Evolutionary conservation across 2,113 vertebrate genomes (phyloP).

Genomic region (Setophaga kirtlandii): DNA sequence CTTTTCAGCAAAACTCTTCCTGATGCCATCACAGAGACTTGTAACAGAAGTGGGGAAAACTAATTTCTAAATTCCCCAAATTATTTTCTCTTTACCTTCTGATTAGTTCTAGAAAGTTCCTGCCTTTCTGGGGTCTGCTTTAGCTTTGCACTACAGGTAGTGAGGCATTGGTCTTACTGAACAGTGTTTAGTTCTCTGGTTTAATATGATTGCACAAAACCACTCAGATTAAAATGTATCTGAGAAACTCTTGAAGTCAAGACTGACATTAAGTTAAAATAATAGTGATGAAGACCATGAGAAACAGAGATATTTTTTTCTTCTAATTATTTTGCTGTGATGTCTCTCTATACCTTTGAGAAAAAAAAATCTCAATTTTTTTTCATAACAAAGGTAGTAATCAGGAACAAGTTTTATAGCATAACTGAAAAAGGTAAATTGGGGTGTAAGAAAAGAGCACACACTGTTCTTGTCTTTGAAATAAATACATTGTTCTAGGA

Average conservation of each 20-base stretch:
- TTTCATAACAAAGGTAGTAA: conserved; percentile 31
- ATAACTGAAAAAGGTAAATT: conserved; percentile 68
- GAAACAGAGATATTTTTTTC: not conserved
- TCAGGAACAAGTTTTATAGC: conserved; percentile 36
- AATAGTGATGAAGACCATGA: not conserved
- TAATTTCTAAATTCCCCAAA: not conserved
- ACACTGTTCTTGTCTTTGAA: conserved; percentile 61
- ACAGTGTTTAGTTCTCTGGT: not conserved
- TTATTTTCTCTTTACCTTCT: not conserved
- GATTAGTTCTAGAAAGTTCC: not conserved
- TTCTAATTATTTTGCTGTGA: conserved; percentile 22
- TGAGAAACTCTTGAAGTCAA: not conserved
- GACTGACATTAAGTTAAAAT: not conserved
- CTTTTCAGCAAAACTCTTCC: not conserved
- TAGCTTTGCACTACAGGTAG: not conserved
- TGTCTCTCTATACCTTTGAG: not conserved
- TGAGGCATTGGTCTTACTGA: too few species aligned
- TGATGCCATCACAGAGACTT: not conserved
- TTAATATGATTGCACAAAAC: not conserved
- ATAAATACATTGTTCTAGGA: conserved; percentile 69
- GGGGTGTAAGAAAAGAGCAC: conserved; percentile 43
- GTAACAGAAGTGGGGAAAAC: not conserved
- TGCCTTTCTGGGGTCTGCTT: not conserved
- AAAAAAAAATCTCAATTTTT: not conserved
- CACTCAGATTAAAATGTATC: not conserved